A percentile compares a stretch with the other conserved stretches of the same genome.
Evolutionary conservation across 2,113 vertebrate genomes (phyloP).

Genomic region (Mormyrus lacerda): DNA sequence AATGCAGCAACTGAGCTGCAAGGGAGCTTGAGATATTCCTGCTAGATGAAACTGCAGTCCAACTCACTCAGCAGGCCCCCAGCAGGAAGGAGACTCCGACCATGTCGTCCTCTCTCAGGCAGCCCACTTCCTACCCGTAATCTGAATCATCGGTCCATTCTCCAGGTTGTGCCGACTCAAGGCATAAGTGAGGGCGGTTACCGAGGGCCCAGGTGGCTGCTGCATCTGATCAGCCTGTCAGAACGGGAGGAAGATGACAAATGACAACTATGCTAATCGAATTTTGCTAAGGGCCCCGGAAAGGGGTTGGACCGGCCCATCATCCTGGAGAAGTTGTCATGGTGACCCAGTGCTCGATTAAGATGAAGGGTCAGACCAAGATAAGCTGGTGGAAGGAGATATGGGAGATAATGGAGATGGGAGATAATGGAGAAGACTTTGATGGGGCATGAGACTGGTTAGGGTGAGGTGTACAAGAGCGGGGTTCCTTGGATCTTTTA

Average conservation of each 20-base stretch:
- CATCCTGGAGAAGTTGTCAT: background rate
- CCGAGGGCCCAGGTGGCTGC: background rate
- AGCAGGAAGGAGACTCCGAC: background rate
- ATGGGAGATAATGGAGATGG: background rate
- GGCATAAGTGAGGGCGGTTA: background rate
- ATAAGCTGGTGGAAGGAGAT: background rate
- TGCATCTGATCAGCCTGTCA: background rate
- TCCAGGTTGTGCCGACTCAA: background rate
- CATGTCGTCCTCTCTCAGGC: background rate
- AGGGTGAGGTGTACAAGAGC: background rate
- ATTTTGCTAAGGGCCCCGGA: background rate
- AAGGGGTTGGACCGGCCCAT: background rate
- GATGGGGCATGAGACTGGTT: background rate
- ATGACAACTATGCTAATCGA: background rate
- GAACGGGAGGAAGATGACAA: background rate
- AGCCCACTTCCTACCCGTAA: background rate
- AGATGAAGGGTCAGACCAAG: background rate
- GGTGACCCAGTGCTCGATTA: background rate
- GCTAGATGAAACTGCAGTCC: background rate
- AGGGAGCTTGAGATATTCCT: background rate
- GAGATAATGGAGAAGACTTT: background rate
- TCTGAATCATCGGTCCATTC: background rate
- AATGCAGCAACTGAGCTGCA: background rate
- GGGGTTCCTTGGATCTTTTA: background rate
- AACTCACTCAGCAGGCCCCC: background rate